Conservation (phyloP, 2,888 invertebrate species). For the Spodoptera exigua region DNA sequence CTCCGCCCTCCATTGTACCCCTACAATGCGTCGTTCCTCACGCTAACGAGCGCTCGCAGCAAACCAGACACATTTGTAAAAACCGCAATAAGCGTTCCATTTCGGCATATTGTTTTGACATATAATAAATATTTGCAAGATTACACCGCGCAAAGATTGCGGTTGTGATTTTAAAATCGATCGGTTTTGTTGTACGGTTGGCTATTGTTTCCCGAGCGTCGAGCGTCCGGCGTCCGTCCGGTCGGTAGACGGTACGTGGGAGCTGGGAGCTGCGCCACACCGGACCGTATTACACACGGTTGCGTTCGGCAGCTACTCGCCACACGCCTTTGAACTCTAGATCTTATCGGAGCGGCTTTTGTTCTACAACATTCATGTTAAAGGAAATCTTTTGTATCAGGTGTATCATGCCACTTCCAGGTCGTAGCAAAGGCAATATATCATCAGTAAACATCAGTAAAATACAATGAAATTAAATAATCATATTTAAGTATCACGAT, state of each 20-base stretch:
- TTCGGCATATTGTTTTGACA: slow-evolving; percentile 90
- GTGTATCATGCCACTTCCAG: slow-evolving; percentile 16
- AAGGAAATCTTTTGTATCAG: slow-evolving; percentile 44
- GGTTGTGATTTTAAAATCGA: slow-evolving; percentile 80
- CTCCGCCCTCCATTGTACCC: slow-evolving; percentile 84
- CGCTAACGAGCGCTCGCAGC: slow-evolving; percentile 88
- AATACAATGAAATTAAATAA: too few relatives aligned
- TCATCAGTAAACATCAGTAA: too few relatives aligned
- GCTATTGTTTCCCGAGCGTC: slow-evolving; percentile 72
- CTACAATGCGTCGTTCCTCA: slow-evolving; percentile 87
- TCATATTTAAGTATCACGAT: too few relatives aligned
- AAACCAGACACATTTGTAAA: slow-evolving; percentile 88
- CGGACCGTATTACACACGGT: slow-evolving; percentile 85
- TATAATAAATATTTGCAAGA: slow-evolving; percentile 89
- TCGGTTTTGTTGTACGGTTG: slow-evolving; percentile 69
- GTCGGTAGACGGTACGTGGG: slow-evolving; percentile 50
- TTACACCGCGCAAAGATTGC: slow-evolving; percentile 82
- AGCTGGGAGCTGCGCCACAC: slow-evolving; percentile 58
- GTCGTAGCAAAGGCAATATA: too few relatives aligned
- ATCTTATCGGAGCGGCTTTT: slow-evolving; percentile 52
- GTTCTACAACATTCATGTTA: slow-evolving; percentile 40
- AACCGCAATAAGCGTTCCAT: slow-evolving; percentile 87
- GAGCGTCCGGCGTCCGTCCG: slow-evolving; percentile 60
- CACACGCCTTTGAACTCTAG: slow-evolving; percentile 65
- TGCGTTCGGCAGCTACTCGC: slow-evolving; percentile 77